Evolutionary conservation across 2,888 invertebrate genomes (phyloP).

Genomic region (Rhagonycha fulva): DNA sequence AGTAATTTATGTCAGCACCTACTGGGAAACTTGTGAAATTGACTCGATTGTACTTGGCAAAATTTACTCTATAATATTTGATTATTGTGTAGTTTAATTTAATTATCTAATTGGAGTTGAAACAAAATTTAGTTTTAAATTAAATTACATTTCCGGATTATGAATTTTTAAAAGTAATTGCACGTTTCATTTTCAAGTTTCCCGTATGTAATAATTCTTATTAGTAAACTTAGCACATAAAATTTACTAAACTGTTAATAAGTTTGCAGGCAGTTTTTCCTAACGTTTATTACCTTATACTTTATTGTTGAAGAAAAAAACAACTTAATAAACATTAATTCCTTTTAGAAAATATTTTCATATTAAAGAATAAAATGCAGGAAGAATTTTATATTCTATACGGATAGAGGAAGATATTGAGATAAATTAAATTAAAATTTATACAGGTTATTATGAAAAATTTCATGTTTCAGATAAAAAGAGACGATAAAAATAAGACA

Average conservation of each 20-base stretch:
- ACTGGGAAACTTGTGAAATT: conserved; percentile 1
- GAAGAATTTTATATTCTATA: background rate
- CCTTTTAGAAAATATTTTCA: background rate
- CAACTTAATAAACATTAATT: background rate
- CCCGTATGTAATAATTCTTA: background rate
- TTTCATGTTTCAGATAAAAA: no score
- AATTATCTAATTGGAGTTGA: background rate
- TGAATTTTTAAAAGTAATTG: background rate
- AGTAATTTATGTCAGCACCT: conserved; percentile 2
- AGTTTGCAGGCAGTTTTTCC: background rate
- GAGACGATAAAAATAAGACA: no score
- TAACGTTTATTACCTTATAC: background rate
- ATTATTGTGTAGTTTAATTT: background rate
- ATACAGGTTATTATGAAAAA: no score
- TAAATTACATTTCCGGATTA: background rate
- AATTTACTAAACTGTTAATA: background rate
- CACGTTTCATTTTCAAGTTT: background rate
- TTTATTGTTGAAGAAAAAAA: background rate
- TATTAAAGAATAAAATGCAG: background rate
- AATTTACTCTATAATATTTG: background rate
- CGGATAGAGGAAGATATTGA: background rate
- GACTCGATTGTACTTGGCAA: background rate
- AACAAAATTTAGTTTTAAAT: background rate
- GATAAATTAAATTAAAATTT: background rate
- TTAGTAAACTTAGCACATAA: background rate